Percentiles rank a stretch among this genome's conserved stretches.
These are phyloP conservation scores for Crotalus tigris DNA, from an alignment of 2,113 vertebrate genomes.

Conservation along the genomic window DNA sequence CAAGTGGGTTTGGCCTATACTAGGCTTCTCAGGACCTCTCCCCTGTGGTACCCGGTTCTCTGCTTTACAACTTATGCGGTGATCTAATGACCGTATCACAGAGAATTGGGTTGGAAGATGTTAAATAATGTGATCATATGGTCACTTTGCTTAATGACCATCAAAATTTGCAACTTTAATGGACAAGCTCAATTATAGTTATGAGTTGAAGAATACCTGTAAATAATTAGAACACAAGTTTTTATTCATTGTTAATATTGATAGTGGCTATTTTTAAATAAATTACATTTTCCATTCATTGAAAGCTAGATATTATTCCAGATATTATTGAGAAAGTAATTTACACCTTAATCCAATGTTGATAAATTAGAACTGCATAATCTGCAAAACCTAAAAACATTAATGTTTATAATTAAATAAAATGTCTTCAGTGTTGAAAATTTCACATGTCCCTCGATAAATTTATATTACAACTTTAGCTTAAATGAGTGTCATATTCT, in stretches of 20 bases:
- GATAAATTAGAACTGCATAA: neutral
- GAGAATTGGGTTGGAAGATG: too few relatives aligned
- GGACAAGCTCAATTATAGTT: neutral
- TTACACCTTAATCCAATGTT: neutral
- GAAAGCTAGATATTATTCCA: neutral
- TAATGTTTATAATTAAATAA: constrained; percentile 23
- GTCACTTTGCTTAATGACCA: neutral
- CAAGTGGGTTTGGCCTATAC: neutral
- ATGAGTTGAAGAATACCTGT: neutral
- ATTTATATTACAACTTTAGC: constrained; percentile 25
- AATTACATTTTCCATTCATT: neutral
- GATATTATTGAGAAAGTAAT: neutral
- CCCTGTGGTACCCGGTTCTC: neutral
- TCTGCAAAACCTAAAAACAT: constrained; percentile 29
- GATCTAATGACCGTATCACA: neutral
- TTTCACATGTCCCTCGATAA: constrained; percentile 1
- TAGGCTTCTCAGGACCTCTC: neutral
- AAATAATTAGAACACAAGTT: neutral
- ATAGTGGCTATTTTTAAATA: neutral
- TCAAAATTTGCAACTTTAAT: neutral
- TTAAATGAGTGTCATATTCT: constrained; percentile 28
- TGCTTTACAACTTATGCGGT: neutral
- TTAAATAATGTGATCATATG: too few relatives aligned
- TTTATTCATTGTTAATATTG: neutral
- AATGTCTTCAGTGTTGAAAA: constrained; percentile 22